Evolutionary conservation across 2,888 invertebrate genomes (phyloP).

Genomic region (Xanthia togata): DNA sequence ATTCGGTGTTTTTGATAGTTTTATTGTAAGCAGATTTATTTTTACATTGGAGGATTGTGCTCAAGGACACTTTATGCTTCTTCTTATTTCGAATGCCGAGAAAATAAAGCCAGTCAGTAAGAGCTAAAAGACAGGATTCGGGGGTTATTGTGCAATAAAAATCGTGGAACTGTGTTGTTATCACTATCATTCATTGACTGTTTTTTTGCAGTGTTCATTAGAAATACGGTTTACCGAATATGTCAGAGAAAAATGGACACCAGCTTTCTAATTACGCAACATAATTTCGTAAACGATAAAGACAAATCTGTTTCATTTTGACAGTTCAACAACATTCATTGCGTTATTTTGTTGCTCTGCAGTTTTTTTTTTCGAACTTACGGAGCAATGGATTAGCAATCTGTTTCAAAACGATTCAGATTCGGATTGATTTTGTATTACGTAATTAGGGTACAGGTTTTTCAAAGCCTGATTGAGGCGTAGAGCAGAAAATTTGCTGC

Average conservation of each 20-base stretch:
- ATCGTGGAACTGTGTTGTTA: too few relatives aligned
- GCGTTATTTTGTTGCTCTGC: too few relatives aligned
- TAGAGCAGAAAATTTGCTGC: not conserved
- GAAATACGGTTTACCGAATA: not conserved
- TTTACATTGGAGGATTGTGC: not conserved
- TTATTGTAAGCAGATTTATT: not conserved
- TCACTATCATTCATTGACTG: not conserved
- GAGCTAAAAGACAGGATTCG: not conserved
- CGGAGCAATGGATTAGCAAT: too few relatives aligned
- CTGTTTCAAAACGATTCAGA: too few relatives aligned
- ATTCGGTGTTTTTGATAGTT: conserved; percentile 19
- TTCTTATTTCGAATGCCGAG: not conserved
- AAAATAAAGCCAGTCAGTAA: not conserved
- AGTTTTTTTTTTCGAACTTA: too few relatives aligned
- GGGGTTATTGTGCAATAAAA: not conserved
- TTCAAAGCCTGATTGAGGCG: not conserved
- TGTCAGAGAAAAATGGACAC: not conserved
- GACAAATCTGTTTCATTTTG: too few relatives aligned
- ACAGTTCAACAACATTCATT: too few relatives aligned
- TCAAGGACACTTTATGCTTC: not conserved
- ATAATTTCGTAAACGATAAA: too few relatives aligned
- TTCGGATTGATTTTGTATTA: too few relatives aligned
- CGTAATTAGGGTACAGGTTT: not conserved
- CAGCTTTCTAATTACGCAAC: too few relatives aligned
- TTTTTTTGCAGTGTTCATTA: not conserved